Conservation (phyloP, 2,888 invertebrate species). For the Callyntrura sp. region DNA sequence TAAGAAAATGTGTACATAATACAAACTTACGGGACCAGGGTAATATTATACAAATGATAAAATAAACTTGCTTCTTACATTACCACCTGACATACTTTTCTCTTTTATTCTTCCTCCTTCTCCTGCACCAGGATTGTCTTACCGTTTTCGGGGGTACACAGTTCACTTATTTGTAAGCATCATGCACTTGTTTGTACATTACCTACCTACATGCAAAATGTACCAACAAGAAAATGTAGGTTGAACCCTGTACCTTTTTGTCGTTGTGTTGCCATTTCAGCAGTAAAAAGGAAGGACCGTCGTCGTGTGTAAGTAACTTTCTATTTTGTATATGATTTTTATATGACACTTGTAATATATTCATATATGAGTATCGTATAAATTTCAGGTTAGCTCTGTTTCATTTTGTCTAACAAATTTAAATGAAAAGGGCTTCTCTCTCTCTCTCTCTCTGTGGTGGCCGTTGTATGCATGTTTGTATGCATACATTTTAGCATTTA, state of each 20-base stretch:
- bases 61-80: conserved; percentile 45
- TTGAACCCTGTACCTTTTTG: neutral
- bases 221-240: conserved; percentile 13
- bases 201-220: neutral
- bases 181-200: neutral
- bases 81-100: conserved; percentile 65
- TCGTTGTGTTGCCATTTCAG: too few relatives aligned
- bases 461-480: neutral
- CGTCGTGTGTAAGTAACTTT: too few relatives aligned
- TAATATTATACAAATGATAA: conserved; percentile 35
- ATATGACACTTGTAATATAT: neutral
- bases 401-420: conserved; percentile 31
- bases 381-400: neutral
- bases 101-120: conserved; percentile 4
- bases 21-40: neutral
- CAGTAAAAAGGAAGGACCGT: too few relatives aligned
- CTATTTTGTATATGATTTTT: too few relatives aligned
- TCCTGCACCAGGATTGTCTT: conserved; percentile 6
- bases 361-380: neutral
- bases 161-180: neutral
- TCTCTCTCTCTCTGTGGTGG: neutral
- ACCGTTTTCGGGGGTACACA: neutral
- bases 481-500: neutral
- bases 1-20: neutral
- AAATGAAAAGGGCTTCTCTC: neutral